phyloP scores from a whole-genome alignment of 2,797 vertebrate species.

The Mus spretus region DNA sequence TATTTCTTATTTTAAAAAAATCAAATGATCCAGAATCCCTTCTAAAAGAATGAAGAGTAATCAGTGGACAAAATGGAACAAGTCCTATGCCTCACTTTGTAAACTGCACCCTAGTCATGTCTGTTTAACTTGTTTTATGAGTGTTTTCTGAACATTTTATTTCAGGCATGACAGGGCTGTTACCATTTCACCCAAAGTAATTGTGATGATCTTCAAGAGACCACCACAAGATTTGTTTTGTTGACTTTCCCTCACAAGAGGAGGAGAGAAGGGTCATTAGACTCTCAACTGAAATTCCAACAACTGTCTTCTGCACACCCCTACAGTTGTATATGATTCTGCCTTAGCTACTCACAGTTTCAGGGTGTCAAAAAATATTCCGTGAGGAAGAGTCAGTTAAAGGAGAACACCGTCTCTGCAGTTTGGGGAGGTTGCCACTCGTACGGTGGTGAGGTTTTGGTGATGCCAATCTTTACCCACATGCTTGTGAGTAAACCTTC shows the following conservation, averaged over 20 bases:
- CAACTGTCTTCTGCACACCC: background rate
- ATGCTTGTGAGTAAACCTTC: background rate
- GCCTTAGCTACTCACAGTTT: background rate
- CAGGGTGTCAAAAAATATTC: background rate
- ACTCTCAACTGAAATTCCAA: background rate
- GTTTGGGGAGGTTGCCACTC: background rate
- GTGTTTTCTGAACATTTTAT: background rate
- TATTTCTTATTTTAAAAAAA: background rate
- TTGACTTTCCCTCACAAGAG: background rate
- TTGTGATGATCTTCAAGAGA: background rate
- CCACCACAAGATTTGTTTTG: background rate
- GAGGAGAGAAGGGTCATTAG: background rate
- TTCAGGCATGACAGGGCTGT: background rate
- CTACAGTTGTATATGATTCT: background rate
- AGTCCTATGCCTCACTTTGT: background rate
- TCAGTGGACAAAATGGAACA: background rate
- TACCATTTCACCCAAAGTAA: background rate
- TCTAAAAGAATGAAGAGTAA: slow-evolving; percentile 21
- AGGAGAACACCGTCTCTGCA: background rate
- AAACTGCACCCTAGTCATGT: slow-evolving; percentile 15
- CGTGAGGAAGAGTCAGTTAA: background rate
- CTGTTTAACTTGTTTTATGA: background rate
- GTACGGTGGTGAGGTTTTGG: background rate
- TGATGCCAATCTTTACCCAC: background rate
- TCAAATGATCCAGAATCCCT: background rate